phyloP scores from a whole-genome alignment of 2,888 invertebrate species.

The Apoderus coryli region DNA sequence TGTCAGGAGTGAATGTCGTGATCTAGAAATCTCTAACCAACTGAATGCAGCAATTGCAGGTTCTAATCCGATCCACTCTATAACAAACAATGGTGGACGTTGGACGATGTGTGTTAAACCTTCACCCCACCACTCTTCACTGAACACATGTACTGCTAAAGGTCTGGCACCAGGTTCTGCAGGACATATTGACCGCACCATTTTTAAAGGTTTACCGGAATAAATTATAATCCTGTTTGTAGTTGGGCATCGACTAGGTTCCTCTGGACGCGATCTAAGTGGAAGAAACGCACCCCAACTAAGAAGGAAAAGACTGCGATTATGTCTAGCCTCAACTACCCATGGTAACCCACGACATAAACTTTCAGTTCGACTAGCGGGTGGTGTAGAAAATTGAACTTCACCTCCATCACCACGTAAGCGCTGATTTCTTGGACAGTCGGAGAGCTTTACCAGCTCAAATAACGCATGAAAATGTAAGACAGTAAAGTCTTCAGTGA shows the following conservation, averaged over 20 bases:
- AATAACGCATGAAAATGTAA: conserved; percentile 64
- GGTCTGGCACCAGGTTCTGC: conserved; percentile 49
- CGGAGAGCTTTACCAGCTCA: conserved; percentile 47
- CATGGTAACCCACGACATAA: conserved; percentile 64
- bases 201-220: conserved; percentile 51
- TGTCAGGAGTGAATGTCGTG: conserved; percentile 41
- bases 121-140: conserved; percentile 58
- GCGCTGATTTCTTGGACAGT: conserved; percentile 49
- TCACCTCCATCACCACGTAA: conserved; percentile 51
- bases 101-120: conserved; percentile 26
- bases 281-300: conserved; percentile 71
- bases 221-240: conserved; percentile 68
- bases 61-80: conserved; percentile 57
- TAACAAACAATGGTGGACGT: conserved; percentile 44
- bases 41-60: conserved; percentile 62
- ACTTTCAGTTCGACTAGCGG: conserved; percentile 43
- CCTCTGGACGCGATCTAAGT: conserved; percentile 43
- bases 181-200: conserved; percentile 55
- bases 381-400: conserved; percentile 47
- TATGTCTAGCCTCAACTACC: conserved; percentile 64
- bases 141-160: conserved; percentile 61
- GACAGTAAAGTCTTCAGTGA: conserved; percentile 69
- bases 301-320: conserved; percentile 65
- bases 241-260: conserved; percentile 57
- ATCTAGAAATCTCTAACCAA: conserved; percentile 63